phyloP scores from a whole-genome alignment of 2,113 vertebrate species.

The Thamnaconus septentrionalis region DNA sequence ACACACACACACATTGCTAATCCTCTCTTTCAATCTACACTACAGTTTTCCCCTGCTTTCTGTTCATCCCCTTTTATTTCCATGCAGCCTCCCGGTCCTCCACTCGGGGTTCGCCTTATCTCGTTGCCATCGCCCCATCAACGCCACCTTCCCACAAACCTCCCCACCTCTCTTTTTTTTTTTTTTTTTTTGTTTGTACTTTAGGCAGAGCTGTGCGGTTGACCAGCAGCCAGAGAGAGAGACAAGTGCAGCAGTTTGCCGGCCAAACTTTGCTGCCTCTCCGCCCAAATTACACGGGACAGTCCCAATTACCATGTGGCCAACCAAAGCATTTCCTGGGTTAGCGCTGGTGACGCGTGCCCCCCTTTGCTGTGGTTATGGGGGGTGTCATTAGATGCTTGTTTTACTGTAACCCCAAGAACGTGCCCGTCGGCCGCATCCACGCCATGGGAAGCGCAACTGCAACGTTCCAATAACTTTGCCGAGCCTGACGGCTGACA shows the following conservation, averaged over 20 bases:
- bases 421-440: slow-evolving; percentile 75
- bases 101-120: slow-evolving; percentile 35
- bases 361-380: slow-evolving; percentile 69
- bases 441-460: slow-evolving; percentile 62
- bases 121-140: slow-evolving; percentile 12
- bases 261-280: slow-evolving; percentile 68
- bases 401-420: slow-evolving; percentile 79
- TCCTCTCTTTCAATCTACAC: slow-evolving; percentile 30
- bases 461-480: slow-evolving; percentile 64
- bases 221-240: slow-evolving; percentile 75
- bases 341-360: slow-evolving; percentile 72
- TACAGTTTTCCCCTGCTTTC: slow-evolving; percentile 38
- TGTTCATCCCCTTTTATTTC: slow-evolving; percentile 31
- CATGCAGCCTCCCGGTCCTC: slow-evolving; percentile 22
- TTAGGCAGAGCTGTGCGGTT: slow-evolving; percentile 64
- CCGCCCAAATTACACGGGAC: slow-evolving; percentile 82
- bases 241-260: slow-evolving; percentile 76
- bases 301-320: slow-evolving; percentile 84
- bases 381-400: slow-evolving; percentile 78
- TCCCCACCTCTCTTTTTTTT: too few species aligned
- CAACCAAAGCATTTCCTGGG: slow-evolving; percentile 84
- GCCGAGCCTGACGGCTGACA: slow-evolving; percentile 59
- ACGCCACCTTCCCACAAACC: slow-evolving; percentile 15
- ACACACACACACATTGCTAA: slow-evolving; percentile 30
- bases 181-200: slow-evolving; percentile 33